phyloP scores from a whole-genome alignment of 2,797 vertebrate species.

The Alcedo quadribrachys region DNA sequence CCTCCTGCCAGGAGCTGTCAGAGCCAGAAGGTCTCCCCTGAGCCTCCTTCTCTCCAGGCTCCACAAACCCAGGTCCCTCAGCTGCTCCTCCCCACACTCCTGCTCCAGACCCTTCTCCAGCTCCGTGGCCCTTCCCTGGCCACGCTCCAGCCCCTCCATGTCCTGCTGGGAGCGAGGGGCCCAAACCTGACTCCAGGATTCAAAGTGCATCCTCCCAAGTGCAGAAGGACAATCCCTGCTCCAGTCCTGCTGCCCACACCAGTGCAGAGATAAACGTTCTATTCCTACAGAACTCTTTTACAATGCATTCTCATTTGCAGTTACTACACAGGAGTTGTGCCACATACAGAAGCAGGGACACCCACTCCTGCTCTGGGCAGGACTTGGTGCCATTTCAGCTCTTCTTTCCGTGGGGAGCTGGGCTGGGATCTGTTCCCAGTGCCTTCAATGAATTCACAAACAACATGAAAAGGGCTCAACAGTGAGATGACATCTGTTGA shows the following conservation, averaged over 20 bases:
- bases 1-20: neutral
- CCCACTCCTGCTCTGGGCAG: neutral
- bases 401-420: neutral
- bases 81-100: neutral
- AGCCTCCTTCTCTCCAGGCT: neutral
- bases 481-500: constrained; percentile 21
- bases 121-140: neutral
- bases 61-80: neutral
- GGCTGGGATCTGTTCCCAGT: constrained; percentile 50
- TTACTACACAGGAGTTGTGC: neutral
- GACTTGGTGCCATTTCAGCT: neutral
- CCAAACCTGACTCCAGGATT: neutral
- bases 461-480: constrained; percentile 31
- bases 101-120: neutral
- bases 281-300: neutral
- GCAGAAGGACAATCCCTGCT: neutral
- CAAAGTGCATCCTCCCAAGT: neutral
- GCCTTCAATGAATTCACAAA: constrained; percentile 6
- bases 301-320: neutral
- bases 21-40: neutral
- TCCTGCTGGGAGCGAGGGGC: neutral
- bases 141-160: neutral
- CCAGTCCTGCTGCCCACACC: neutral
- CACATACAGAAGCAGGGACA: neutral
- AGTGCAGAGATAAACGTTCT: neutral